A percentile compares a stretch with the other conserved stretches of the same genome.
These are phyloP conservation scores for Fabriciana adippe DNA, from an alignment of 2,888 invertebrate species.

Conservation along the genomic window DNA sequence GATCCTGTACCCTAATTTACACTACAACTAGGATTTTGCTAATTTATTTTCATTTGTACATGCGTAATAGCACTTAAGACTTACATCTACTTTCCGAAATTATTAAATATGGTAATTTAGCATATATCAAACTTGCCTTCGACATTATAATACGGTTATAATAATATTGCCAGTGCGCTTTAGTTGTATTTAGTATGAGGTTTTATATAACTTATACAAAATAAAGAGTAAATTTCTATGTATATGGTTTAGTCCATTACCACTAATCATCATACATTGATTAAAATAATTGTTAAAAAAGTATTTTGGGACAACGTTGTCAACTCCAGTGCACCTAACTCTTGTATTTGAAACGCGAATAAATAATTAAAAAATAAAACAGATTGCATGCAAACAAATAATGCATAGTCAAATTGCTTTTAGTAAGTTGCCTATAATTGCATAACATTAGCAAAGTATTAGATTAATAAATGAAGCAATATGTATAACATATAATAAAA, in stretches of 20 bases:
- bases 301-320: conserved; percentile 16
- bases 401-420: conserved; percentile 7
- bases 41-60: conserved; percentile 77
- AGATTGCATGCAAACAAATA: not conserved
- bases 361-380: no score
- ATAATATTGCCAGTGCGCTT: conserved; percentile 33
- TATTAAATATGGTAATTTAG: conserved; percentile 70
- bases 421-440: no score
- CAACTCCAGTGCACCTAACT: conserved; percentile 12
- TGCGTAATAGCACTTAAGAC: conserved; percentile 72
- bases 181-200: conserved; percentile 12
- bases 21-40: conserved; percentile 71
- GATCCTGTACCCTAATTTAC: conserved; percentile 45
- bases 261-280: no score
- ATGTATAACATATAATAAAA: conserved; percentile 5
- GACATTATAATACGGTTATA: conserved; percentile 20
- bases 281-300: no score
- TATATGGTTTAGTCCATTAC: no score
- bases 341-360: not conserved
- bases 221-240: no score
- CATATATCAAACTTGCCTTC: conserved; percentile 47
- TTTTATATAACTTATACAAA: conserved; percentile 3
- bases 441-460: no score
- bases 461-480: no score
- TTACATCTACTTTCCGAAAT: conserved; percentile 62